Percentiles rank a stretch among this genome's conserved stretches.
Evolutionary conservation across 2,888 invertebrate genomes (phyloP).

Genomic region (Encarsia formosa): DNA sequence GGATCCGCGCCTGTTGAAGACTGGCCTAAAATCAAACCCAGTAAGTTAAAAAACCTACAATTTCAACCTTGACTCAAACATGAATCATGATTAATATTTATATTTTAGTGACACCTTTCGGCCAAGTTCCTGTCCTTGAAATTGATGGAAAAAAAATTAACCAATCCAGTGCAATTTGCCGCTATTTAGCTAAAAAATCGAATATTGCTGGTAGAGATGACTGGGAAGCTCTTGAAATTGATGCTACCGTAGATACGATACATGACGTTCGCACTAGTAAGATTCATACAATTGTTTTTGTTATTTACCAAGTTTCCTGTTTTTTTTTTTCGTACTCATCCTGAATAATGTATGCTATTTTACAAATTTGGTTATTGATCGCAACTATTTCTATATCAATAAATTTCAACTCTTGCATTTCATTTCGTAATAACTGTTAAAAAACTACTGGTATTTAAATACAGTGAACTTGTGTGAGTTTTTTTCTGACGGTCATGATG

Average conservation of each 20-base stretch:
- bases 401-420: background rate
- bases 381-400: background rate
- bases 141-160: constrained; percentile 60
- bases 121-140: constrained; percentile 62
- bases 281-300: constrained; percentile 35
- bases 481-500: background rate
- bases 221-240: constrained; percentile 62
- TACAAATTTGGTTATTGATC: background rate
- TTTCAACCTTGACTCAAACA: background rate
- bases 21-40: constrained; percentile 43
- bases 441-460: too few relatives aligned
- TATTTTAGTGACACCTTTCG: constrained; percentile 59
- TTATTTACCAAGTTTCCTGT: too few relatives aligned
- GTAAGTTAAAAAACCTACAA: constrained; percentile 28
- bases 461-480: too few relatives aligned
- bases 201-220: constrained; percentile 57
- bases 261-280: constrained; percentile 61
- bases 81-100: background rate
- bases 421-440: background rate
- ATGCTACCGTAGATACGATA: constrained; percentile 60
- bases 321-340: too few relatives aligned
- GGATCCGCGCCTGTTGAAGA: too few relatives aligned
- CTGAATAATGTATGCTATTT: too few relatives aligned
- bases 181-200: constrained; percentile 62
- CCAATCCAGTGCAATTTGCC: constrained; percentile 59